Evolutionary conservation across 2,797 vertebrate species (phyloP).

Genomic region (Sternarchorhynchus goeldii): DNA sequence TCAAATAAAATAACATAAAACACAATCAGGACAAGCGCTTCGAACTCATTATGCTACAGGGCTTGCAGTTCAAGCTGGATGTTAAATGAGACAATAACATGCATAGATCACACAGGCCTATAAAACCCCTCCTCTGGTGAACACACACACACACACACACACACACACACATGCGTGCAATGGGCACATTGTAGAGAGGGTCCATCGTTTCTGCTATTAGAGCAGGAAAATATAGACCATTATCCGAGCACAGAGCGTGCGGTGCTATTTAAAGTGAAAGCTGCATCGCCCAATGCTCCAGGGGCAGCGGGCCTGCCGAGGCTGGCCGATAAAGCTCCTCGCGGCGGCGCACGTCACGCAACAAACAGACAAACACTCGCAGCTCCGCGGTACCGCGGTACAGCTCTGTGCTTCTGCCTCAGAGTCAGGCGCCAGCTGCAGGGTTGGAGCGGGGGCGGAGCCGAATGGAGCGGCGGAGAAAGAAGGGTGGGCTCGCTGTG

Average conservation of each 20-base stretch:
- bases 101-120: conserved; percentile 28
- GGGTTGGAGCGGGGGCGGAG: no score
- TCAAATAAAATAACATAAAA: conserved; percentile 59
- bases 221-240: conserved; percentile 21
- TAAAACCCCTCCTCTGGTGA: not conserved
- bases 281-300: not conserved
- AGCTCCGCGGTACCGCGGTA: no score
- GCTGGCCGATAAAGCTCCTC: no score
- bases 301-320: not conserved
- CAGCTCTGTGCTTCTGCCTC: no score
- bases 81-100: conserved; percentile 48
- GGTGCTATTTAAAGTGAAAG: not conserved
- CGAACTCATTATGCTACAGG: conserved; percentile 50
- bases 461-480: no score
- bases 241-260: conserved; percentile 4
- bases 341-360: conserved; percentile 3
- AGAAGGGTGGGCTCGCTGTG: no score
- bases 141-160: not conserved
- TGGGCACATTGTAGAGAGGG: not conserved
- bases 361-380: not conserved
- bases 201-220: conserved; percentile 1
- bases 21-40: conserved; percentile 55
- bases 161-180: not conserved
- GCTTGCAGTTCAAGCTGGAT: conserved; percentile 31
- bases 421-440: no score